Base-by-base conservation (phyloP, 1,140 invertebrate genomes). In the Himalopsyche phryganea region DNA sequence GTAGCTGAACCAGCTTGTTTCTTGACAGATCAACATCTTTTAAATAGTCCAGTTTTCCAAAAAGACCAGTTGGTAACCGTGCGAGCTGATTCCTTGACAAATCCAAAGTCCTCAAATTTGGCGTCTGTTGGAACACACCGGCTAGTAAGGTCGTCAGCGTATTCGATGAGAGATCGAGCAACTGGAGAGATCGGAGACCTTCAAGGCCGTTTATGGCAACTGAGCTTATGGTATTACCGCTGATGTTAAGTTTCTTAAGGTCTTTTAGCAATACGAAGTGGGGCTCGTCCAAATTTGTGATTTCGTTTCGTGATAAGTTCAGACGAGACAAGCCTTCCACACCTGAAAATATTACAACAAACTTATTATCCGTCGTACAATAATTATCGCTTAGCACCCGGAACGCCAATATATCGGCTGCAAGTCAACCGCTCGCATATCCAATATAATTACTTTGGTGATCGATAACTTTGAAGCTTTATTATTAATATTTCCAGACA, bases 131-230 rank as follows among this genome's bases (percentile, higher is more conserved):
- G 17, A 61, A 61, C 0, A 57, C 10, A n/a, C 42, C 49, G 2
- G 36, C 6, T 1, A 45, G 44, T n/a, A 61, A 36, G 13, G 23
- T 23, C 49, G 51, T 40, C 7, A 61, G 10, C 10, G 40, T 14
- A 49, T 61, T 61, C 4, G 18, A n/a, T 1, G 53, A 41, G n/a
- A 61, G 36, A 32, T 57, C 49, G 6, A 61, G 13, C 17, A 47
- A 6, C 32, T 48, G 53, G 7, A 61, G 45, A 13, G 20, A 47
- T 0, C 18, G 1, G 1, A 61, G 35, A 14, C 54, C 60, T 10
- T 19, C n/a, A 4, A 61, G 52, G 15, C 32, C 13, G 5, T 57
- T 50, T 13, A 6, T 44, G 1, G 35, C 13, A 7, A 61, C 17
- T n/a, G 18, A 20, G 10, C 1, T 20, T 4, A 61, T 61, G 3